Evolutionary conservation across 1,140 invertebrate genomes (phyloP), one percentile per base, ranked within the genome.

Genomic region (Drosophila kohkoa): DNA sequence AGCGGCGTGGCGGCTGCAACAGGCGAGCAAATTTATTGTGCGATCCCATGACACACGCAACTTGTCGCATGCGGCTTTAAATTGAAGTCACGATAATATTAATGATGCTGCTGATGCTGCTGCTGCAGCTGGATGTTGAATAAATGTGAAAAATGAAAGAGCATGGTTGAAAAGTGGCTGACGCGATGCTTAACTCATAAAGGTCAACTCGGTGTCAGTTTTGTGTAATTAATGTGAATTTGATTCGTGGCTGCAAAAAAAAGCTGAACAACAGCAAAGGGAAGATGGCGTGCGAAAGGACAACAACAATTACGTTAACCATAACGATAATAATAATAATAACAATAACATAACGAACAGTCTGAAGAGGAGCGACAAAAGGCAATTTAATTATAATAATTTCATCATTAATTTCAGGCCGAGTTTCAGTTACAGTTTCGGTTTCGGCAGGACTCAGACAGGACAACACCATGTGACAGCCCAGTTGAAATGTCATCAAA

Each of bases 221-320:
- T 52, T 43, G 59, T 66, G 75, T 82, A 87, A 87, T 87, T 87
- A 87, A 87, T 87, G 83, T 41, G 78, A 72, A 75, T 88, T 87
- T 82, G 65, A 82, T 87, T 79, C 35, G 32, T 5, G 32, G 32
- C 5, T 5, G 32, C 32, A 59, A 67, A 67, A 58, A 65, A 5
- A 4, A 59, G 13, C 6, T 20, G 20, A 25, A 32, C 45, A 46
- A 13, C 3, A 25, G 20, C 7, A 32, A 32, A 32, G 35, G 35
- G 20, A 25, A 38, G 6, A 38, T 38, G 35, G 6, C 35, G 35
- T 38, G 41, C 41, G 15, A 7, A 55, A 41, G 35, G 54, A 57
- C 54, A 57, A 25, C 10, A 41, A 35, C 32, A 57, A 20, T 20
- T 25, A 20, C 20, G 25, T 11, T n/a, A n/a, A 30, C 4, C 41